Evolutionary conservation across 2,113 vertebrate species (phyloP), one percentile per base, ranked within the genome.

Genomic region (Tringa solitaria): DNA sequence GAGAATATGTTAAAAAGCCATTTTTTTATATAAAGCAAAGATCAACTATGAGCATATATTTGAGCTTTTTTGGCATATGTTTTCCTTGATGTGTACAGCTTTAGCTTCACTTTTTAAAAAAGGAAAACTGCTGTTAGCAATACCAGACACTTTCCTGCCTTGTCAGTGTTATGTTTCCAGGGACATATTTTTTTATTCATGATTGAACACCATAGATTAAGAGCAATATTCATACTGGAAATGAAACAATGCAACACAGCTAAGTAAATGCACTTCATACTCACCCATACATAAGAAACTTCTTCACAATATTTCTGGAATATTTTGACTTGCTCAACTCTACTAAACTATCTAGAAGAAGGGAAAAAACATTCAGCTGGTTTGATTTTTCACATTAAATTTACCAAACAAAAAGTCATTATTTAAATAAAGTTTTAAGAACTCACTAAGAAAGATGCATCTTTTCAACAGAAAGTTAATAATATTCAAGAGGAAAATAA

Each of bases 211-310:
- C 46, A 35, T 0, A 78, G 23, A 80, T 57, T 45, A 87, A 87
- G 9, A 76, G 27, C 32, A 83, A 35, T 20, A 60, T n/a, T 89
- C 45, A 73, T 20, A 63, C 5, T 35, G 19, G 14, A 84, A 89
- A 95, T 26, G 2, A 63, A 94, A 72, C 23, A 87, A 57, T 3
- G 13, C 26, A 87, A 64, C 12, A 77, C 8, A 57, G 22, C 74
- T 30, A 51, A 87, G 27, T 19, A 63, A 64, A 61, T 28, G 81
- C 53, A 48, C 46, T 59, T 69, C 64, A 86, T 91, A 98, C 98
- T 98, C 95, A 99, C 99, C 99, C 99, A 89, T 99, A 99, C 99
- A 99, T 99, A 60, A 99, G 98, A 97, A 99, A 98, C 70, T 99
- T 99, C 95, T 99, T 99, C 85, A 99, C 99, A 90, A 99, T 98